Percentiles rank a stretch among this genome's conserved stretches.
phyloP scores from a whole-genome alignment of 2,113 vertebrate genomes.

The Opisthocomus hoazin region DNA sequence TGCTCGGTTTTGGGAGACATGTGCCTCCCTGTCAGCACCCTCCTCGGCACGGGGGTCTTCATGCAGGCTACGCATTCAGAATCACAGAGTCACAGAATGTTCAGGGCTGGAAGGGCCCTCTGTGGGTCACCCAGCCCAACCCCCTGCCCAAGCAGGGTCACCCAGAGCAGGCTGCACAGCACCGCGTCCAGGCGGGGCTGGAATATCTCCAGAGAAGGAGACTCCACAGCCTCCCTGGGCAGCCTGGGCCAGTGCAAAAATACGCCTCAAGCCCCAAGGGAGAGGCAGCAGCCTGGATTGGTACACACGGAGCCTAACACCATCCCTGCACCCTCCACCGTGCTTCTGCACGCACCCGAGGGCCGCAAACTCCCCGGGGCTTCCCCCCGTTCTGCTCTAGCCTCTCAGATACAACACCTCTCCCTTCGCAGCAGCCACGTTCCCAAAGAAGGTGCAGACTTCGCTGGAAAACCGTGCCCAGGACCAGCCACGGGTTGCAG shows the following conservation, averaged over 20 bases:
- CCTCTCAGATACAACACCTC: neutral
- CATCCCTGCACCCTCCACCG: neutral
- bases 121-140: too few relatives aligned
- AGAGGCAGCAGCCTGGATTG: neutral
- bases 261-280: fast-evolving
- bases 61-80: too few relatives aligned
- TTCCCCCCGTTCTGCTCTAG: neutral
- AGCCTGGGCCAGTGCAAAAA: too few relatives aligned
- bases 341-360: fast-evolving
- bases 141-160: too few relatives aligned
- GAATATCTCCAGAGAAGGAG: too few relatives aligned
- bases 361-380: neutral
- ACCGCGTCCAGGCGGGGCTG: too few relatives aligned
- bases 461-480: neutral
- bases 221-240: too few relatives aligned
- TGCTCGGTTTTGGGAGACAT: fast-evolving
- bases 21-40: fast-evolving
- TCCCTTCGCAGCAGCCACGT: neutral
- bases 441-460: neutral
- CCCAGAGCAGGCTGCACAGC: too few relatives aligned
- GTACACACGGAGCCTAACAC: neutral
- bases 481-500: neutral
- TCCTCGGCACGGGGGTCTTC: neutral
- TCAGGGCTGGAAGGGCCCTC: too few relatives aligned
- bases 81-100: too few relatives aligned